phyloP scores from a whole-genome alignment of 2,888 invertebrate species.

The Platynereis dumerilii region DNA sequence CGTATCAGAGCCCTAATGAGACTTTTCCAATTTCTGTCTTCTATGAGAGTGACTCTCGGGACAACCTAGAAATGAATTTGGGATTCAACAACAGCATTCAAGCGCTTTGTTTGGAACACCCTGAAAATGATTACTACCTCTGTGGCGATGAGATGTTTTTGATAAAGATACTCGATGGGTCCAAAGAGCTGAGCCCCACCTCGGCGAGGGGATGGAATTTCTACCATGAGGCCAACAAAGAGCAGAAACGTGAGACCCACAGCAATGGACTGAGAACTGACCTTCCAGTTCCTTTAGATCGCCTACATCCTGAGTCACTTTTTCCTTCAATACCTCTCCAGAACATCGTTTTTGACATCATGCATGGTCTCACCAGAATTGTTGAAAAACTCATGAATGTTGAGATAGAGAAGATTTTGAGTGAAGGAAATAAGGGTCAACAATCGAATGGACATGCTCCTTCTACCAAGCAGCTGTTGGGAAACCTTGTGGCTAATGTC shows the following conservation, averaged over 20 bases:
- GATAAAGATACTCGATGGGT: background rate
- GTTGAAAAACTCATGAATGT: slow-evolving; percentile 1
- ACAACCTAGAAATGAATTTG: background rate
- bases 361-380: slow-evolving; percentile 2
- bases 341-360: background rate
- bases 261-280: background rate
- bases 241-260: background rate
- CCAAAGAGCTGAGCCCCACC: background rate
- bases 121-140: background rate
- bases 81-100: too few species aligned
- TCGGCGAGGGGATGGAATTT: background rate
- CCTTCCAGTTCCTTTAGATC: background rate
- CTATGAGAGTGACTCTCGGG: slow-evolving; percentile 1
- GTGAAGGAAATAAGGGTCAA: background rate
- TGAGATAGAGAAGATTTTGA: background rate
- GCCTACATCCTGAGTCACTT: background rate
- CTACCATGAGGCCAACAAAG: background rate
- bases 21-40: background rate
- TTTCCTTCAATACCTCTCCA: background rate
- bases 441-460: background rate
- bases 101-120: background rate
- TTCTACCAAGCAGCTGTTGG: background rate
- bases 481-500: background rate
- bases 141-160: background rate
- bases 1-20: background rate